Conservation (phyloP, 2,797 vertebrate genomes). For the Gobio occitaniae region DNA sequence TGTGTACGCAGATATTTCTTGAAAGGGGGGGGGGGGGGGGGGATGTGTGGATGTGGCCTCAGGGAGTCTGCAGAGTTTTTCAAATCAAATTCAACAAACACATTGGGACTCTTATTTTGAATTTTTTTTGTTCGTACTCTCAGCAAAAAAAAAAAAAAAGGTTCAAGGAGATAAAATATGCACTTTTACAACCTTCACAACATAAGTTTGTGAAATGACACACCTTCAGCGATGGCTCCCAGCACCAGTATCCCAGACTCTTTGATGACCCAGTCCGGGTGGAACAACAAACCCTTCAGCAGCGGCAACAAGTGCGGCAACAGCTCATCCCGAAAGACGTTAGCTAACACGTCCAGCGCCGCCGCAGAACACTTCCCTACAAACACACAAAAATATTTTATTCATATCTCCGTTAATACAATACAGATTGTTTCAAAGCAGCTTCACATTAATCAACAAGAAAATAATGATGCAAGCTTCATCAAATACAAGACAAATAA, state of each 20-base stretch:
- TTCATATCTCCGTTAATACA: not conserved
- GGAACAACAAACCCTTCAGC: conserved; percentile 92
- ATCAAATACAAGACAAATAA: not conserved
- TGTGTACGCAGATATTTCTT: too few species aligned
- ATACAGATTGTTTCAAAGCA: not conserved
- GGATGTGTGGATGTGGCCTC: too few species aligned
- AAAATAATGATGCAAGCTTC: not conserved
- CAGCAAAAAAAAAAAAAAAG: too few species aligned
- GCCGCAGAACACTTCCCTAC: conserved; percentile 51
- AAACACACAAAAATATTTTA: not conserved
- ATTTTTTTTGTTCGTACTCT: not conserved
- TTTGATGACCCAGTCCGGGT: conserved; percentile 95
- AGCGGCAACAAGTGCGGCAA: conserved; percentile 87
- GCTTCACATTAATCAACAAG: not conserved
- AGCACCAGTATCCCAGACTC: conserved; percentile 94
- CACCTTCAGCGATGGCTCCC: conserved; percentile 91
- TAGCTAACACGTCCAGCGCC: conserved; percentile 43
- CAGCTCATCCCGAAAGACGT: not conserved
- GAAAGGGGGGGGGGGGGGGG: too few species aligned
- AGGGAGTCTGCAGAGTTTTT: too few species aligned
- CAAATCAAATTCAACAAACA: not conserved
- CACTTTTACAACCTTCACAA: not conserved
- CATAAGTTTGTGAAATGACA: not conserved
- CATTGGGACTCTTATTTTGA: not conserved
- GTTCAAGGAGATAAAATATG: not conserved